Evolutionary conservation across 2,113 vertebrate species (phyloP), one percentile per base, ranked within the genome.

Genomic region (Eclectus roratus): DNA sequence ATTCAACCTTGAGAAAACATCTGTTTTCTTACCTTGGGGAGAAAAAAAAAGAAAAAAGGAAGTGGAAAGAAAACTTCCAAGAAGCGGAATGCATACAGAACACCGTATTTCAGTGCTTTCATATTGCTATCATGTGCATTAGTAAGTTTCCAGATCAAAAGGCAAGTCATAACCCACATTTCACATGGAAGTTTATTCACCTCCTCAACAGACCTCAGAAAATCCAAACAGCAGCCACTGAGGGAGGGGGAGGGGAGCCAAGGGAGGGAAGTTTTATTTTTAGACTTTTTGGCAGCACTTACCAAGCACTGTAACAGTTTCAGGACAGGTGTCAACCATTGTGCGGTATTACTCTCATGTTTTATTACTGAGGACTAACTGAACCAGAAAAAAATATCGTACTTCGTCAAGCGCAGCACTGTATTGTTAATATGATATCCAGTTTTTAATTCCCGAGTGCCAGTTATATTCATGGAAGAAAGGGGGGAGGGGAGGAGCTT

Each of bases 241-340:
- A 90, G 33, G 35, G 64, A 88, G 81, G 66, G 81, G 81, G 94
- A 92, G 31, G 94, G 87, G 66, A 94, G 6, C 79, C 31, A 87
- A 90, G 53, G 29, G 58, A 77, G 80, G 20, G 18, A 88, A 90
- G 18, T 33, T 79, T 80, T 88, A 94, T 96, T 97, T 94, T 96
- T 96, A 97, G 96, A 92, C 79, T 80, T 92, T 87, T 79, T 95
- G 88, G 90, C 97, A 96, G 96, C 80, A 95, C 91, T 96, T 94
- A 95, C 74, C 91, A 56, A 46, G 60, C 39, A 93, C 84, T 88
- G 82, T 87, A 90, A 96, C 93, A 89, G 85, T 64, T 92, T 94
- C 61, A 84, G 64, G 70, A 91, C 78, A 85, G 91, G 88, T 95
- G 88, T 95, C 96, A 96, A 77, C 86, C 94, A 97, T 73, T 91